Evolutionary conservation across 2,888 invertebrate species (phyloP).

Genomic region (Pheosia gnoma): DNA sequence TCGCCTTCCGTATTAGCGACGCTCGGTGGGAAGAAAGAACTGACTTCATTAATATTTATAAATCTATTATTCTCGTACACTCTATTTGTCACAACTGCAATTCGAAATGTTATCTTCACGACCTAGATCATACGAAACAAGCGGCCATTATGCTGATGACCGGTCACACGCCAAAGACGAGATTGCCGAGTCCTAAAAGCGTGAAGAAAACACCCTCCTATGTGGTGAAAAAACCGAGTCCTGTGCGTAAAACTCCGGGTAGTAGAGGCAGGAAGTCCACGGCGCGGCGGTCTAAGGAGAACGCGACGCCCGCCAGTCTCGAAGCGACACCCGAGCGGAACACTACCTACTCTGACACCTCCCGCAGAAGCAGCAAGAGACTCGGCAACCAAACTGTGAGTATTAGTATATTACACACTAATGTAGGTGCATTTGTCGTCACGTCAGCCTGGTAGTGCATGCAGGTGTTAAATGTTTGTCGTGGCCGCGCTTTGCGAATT

Average conservation of each 20-base stretch:
- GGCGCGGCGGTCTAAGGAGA: constrained; percentile 12
- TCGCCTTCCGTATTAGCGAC: background rate
- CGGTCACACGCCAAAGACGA: constrained; percentile 61
- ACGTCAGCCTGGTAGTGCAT: background rate
- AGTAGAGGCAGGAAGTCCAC: constrained; percentile 11
- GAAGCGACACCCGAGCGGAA: constrained; percentile 20
- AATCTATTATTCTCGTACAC: background rate
- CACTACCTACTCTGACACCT: constrained; percentile 11
- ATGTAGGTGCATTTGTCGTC: background rate
- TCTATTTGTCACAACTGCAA: background rate
- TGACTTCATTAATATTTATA: constrained; percentile 5
- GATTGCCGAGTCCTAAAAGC: constrained; percentile 21
- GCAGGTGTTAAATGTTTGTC: constrained; percentile 1
- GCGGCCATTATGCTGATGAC: constrained; percentile 77
- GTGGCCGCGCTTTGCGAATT: background rate
- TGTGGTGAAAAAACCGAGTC: constrained; percentile 44
- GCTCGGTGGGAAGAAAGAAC: background rate
- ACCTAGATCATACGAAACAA: constrained; percentile 74
- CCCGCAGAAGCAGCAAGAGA: constrained; percentile 18
- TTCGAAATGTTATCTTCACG: background rate
- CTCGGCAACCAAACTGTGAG: constrained; percentile 29
- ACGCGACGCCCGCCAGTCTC: constrained; percentile 13
- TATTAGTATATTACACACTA: constrained; percentile 1
- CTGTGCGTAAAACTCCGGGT: constrained; percentile 28
- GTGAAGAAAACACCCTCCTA: constrained; percentile 31